Conservation (phyloP, 2,797 vertebrate species). For the Cetoscarus ocellatus region DNA sequence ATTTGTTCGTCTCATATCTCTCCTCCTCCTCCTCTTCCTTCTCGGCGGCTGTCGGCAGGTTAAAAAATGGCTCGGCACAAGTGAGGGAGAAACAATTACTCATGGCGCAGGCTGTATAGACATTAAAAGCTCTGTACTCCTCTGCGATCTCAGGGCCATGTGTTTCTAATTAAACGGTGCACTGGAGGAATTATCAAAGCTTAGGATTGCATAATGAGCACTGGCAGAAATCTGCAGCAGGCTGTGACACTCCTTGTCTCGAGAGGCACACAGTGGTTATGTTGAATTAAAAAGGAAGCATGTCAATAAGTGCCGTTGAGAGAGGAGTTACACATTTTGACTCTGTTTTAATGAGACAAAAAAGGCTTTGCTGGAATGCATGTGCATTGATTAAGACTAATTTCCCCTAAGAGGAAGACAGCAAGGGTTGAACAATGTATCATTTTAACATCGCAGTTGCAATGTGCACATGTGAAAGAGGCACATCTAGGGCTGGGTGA, state of each 20-base stretch:
- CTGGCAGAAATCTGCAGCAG: conserved; percentile 70
- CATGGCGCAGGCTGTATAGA: conserved; percentile 77
- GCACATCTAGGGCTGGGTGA: too few relatives aligned
- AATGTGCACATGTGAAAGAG: too few relatives aligned
- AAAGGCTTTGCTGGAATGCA: neutral
- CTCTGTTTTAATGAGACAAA: neutral
- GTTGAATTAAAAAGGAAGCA: conserved; percentile 65
- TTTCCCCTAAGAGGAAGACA: too few relatives aligned
- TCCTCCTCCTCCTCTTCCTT: conserved; percentile 24
- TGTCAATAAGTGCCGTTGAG: conserved; percentile 51
- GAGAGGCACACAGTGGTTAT: conserved; percentile 51
- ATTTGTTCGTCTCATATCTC: conserved; percentile 44
- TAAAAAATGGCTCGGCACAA: conserved; percentile 80
- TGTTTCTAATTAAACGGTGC: conserved; percentile 84
- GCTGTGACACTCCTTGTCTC: conserved; percentile 73
- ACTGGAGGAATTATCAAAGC: conserved; percentile 80
- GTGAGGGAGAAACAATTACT: conserved; percentile 83
- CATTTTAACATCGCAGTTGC: too few relatives aligned
- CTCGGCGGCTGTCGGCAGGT: conserved; percentile 78
- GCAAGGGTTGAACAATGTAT: too few relatives aligned
- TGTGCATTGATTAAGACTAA: too few relatives aligned
- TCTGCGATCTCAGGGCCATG: conserved; percentile 76
- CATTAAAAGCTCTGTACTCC: conserved; percentile 71
- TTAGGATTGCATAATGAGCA: conserved; percentile 79
- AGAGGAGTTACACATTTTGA: conserved; percentile 17